Base-by-base conservation (phyloP, 2,888 invertebrate species). In the Spodoptera picta region DNA sequence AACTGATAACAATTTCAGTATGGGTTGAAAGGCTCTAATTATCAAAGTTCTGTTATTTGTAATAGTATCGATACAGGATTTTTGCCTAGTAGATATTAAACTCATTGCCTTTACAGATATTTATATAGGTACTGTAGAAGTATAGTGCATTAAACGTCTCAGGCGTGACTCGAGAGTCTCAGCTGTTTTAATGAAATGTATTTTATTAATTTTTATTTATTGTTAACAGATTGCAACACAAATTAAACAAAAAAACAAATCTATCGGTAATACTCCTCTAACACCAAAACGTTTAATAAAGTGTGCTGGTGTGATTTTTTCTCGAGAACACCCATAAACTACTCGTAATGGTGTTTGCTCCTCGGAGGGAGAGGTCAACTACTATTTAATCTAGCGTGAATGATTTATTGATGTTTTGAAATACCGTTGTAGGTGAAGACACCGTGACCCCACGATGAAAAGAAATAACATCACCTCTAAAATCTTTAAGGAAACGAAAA, bases 351-450 rank as follows among this genome's bases (percentile, higher is more conserved):
- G 90, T 91, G 91, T 92, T 92, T 92, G 86, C 88, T 85, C 82
- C 83, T 81, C 79, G 81, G 77, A 88, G 91, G 92, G 91, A 86
- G 92, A 91, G 93, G 92, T 94, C 93, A 93, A 93, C 92, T 91
- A 90, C 87, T 90, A 91, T 92, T 92, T 90, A 94, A 94, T 93
- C 91, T 92, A 90, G 86, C 88, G 91, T 92, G 91, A 92, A 93
- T 93, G 93, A 94, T 94, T 91, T 89, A 94, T 92, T 82, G 89
- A 84, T 89, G 87, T 89, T 90, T 90, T 91, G 85, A 90, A 90
- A 90, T 87, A 73, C 75, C 36, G 36, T 6, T 62, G 65, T 69
- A 75, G 67, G 73, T 73, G 71, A 77, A 74, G 61, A 64, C 61
- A 65, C 50, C 51, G 64, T 43, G 42, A 50, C 36, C 61, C 48